Evolutionary conservation across 92 coral and sea anemone species (phyloP).

Genomic region (Epizoanthus fatuus): DNA sequence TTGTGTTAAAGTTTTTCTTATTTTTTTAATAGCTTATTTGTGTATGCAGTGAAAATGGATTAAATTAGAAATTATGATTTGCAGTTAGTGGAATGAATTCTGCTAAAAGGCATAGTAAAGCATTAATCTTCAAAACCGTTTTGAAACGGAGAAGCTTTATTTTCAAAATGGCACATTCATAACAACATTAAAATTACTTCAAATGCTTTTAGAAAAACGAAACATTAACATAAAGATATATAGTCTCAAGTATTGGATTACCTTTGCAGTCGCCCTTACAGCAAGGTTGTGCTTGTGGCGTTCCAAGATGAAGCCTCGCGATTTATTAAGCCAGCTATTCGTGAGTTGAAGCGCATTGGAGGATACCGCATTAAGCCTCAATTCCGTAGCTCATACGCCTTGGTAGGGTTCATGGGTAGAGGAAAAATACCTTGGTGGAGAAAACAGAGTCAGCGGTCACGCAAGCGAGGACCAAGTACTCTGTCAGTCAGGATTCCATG

Average conservation of each 20-base stretch:
- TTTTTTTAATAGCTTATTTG: too few species aligned
- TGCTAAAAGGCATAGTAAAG: too few species aligned
- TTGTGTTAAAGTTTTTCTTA: too few species aligned
- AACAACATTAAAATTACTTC: too few species aligned
- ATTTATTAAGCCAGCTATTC: constrained; percentile 17
- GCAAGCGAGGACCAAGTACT: constrained; percentile 27
- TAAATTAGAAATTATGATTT: too few species aligned
- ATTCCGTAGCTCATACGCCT: constrained; percentile 26
- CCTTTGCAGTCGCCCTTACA: constrained; percentile 23
- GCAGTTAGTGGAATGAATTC: too few species aligned
- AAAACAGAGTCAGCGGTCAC: constrained; percentile 7
- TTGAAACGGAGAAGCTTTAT: too few species aligned
- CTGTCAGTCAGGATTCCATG: constrained; percentile 35
- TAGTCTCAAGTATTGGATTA: not conserved
- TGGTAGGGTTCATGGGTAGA: constrained; percentile 23
- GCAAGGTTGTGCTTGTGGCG: constrained; percentile 35
- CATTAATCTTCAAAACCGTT: too few species aligned
- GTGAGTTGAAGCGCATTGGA: constrained; percentile 22
- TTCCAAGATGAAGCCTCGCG: constrained; percentile 35
- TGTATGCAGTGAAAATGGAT: too few species aligned
- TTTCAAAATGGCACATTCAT: too few species aligned
- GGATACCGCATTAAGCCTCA: not conserved
- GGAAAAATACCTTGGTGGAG: constrained; percentile 42
- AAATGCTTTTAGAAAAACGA: too few species aligned
- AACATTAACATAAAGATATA: too few species aligned